Evolutionary conservation across 2,797 vertebrate species (phyloP).

Genomic region (Eutrigla gurnardus): DNA sequence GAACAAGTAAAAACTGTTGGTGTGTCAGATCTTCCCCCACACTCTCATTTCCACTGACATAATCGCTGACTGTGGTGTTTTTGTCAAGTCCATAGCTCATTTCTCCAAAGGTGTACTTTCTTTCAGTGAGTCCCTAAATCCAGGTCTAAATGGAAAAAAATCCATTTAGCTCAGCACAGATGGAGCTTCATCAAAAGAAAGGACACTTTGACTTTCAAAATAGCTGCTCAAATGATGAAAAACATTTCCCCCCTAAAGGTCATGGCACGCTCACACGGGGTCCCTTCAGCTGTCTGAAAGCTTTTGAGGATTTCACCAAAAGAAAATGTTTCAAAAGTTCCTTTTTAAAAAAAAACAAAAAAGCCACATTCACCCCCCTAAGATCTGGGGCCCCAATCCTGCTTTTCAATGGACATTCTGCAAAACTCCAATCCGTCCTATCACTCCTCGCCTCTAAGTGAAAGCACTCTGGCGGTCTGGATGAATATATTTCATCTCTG

Average conservation of each 20-base stretch:
- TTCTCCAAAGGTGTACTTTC: constrained; percentile 41
- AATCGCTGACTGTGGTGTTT: constrained; percentile 53
- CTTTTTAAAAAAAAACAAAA: neutral
- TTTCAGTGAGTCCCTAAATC: constrained; percentile 45
- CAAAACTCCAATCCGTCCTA: constrained; percentile 32
- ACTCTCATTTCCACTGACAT: constrained; percentile 40
- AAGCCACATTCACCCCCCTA: constrained; percentile 22
- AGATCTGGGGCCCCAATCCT: constrained; percentile 33
- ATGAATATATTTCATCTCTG: constrained; percentile 71
- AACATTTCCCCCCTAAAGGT: constrained; percentile 18
- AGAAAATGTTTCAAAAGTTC: constrained; percentile 30
- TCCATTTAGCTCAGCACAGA: constrained; percentile 39
- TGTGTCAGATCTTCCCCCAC: constrained; percentile 45
- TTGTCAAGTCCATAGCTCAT: constrained; percentile 30
- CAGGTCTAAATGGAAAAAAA: constrained; percentile 35
- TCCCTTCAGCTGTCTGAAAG: constrained; percentile 18
- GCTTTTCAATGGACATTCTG: constrained; percentile 25
- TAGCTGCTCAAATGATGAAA: constrained; percentile 24
- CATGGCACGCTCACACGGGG: constrained; percentile 9
- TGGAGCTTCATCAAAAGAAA: constrained; percentile 15
- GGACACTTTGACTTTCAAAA: constrained; percentile 37
- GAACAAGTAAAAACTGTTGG: constrained; percentile 17
- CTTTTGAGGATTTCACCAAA: constrained; percentile 14
- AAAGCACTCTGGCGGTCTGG: constrained; percentile 47
- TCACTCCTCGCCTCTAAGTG: constrained; percentile 48